These are phyloP conservation scores for Polyergus mexicanus DNA, from an alignment of 1,140 invertebrate genomes.

Conservation along the genomic window DNA sequence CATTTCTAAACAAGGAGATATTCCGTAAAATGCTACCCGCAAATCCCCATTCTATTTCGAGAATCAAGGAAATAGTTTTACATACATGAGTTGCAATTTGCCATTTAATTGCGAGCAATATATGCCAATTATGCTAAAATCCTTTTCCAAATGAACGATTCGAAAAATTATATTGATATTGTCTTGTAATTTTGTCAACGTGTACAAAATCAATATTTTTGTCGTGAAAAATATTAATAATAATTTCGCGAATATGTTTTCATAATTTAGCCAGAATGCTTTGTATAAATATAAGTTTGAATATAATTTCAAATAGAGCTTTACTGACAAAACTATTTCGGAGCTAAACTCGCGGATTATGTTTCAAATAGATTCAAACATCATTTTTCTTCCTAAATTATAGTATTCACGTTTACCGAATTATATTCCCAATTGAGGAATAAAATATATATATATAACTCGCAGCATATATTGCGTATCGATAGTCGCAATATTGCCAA, in stretches of 20 bases:
- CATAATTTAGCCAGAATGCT: background rate
- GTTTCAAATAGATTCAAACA: background rate
- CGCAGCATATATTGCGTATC: background rate
- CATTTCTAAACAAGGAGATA: background rate
- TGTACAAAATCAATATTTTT: background rate
- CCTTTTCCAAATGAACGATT: background rate
- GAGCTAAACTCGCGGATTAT: background rate
- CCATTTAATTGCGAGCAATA: background rate
- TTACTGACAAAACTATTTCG: conserved; percentile 1
- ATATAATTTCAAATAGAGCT: background rate
- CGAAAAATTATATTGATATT: background rate
- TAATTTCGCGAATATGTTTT: background rate
- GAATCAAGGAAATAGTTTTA: background rate
- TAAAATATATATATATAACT: background rate
- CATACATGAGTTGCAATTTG: background rate
- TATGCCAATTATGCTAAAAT: background rate
- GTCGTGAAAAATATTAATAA: background rate
- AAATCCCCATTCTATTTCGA: conserved; percentile 38
- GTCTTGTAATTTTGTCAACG: background rate
- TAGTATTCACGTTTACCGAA: background rate
- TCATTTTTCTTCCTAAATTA: background rate
- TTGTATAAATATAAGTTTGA: conserved; percentile 5
- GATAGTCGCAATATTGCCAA: background rate
- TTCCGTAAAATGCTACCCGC: background rate
- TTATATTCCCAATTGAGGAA: conserved; percentile 15